Conservation (phyloP, 2,888 invertebrate species). For the Clivina fossor region DNA sequence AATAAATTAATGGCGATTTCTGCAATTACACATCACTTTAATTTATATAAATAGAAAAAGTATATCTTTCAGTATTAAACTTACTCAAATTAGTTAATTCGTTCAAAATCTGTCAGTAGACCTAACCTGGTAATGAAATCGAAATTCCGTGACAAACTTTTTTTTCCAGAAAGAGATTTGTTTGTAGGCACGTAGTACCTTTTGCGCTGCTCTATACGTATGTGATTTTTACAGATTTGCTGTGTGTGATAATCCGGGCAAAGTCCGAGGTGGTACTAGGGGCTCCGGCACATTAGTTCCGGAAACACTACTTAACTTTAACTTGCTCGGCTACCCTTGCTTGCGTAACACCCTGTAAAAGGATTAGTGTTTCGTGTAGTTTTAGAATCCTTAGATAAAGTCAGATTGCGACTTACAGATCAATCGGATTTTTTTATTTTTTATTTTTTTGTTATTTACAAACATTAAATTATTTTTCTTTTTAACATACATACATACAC, state of each 20-base stretch:
- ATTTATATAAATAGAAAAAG: no score
- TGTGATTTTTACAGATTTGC: constrained; percentile 29
- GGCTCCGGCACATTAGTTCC: constrained; percentile 14
- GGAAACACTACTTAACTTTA: constrained; percentile 17
- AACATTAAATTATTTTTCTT: constrained; percentile 24
- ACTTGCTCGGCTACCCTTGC: background rate
- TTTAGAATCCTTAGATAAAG: constrained; percentile 26
- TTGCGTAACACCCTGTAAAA: constrained; percentile 28
- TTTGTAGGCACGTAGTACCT: background rate
- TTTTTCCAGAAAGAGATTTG: constrained; percentile 9
- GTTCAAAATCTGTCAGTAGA: background rate
- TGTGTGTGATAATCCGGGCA: constrained; percentile 19
- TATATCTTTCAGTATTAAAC: no score
- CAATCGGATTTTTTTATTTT: constrained; percentile 23
- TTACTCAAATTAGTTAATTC: constrained; percentile 6
- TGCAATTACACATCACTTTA: no score
- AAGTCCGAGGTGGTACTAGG: constrained; percentile 16
- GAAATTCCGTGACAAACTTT: background rate
- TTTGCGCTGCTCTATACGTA: constrained; percentile 8
- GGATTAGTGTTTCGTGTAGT: constrained; percentile 23
- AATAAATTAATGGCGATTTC: no score
- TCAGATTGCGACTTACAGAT: constrained; percentile 11
- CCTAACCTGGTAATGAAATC: constrained; percentile 8
- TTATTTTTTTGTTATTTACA: no score
- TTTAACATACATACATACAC: background rate